Percentiles rank a stretch among this genome's conserved stretches.
Conservation (phyloP, 1,140 invertebrate species). For the Meloidogyne exigua region DNA sequence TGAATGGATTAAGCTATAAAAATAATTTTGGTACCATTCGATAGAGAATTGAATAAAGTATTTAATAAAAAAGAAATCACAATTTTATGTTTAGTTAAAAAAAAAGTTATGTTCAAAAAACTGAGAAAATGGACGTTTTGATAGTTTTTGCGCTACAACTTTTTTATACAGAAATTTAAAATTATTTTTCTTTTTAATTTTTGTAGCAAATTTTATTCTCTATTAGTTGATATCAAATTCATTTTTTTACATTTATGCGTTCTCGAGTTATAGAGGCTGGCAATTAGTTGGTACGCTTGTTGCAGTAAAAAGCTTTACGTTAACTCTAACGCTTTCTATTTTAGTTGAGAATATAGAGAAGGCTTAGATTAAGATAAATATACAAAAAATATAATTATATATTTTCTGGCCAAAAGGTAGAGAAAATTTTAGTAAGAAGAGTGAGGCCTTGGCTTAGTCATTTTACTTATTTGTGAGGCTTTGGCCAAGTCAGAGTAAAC, state of each 20-base stretch:
- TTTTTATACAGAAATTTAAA: not conserved
- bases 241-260: not conserved
- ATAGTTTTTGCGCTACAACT: not conserved
- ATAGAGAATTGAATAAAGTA: not conserved
- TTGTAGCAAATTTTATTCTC: not conserved
- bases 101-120: not conserved
- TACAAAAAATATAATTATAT: not conserved
- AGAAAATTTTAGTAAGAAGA: not conserved
- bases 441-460: not conserved
- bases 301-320: not conserved
- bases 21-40: not conserved
- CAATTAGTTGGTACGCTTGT: not conserved
- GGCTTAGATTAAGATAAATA: not conserved
- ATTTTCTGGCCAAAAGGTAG: not conserved
- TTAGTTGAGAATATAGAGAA: not conserved
- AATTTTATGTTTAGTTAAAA: not conserved
- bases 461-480: too few species aligned
- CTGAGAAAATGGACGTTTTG: not conserved
- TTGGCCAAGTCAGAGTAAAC: too few species aligned
- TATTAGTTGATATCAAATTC: not conserved
- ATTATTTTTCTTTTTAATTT: not conserved
- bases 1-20: not conserved
- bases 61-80: not conserved
- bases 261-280: not conserved
- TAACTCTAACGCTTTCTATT: not conserved